These are phyloP conservation scores for Megathymus violae DNA, from an alignment of 1,140 invertebrate species.

Conservation along the genomic window DNA sequence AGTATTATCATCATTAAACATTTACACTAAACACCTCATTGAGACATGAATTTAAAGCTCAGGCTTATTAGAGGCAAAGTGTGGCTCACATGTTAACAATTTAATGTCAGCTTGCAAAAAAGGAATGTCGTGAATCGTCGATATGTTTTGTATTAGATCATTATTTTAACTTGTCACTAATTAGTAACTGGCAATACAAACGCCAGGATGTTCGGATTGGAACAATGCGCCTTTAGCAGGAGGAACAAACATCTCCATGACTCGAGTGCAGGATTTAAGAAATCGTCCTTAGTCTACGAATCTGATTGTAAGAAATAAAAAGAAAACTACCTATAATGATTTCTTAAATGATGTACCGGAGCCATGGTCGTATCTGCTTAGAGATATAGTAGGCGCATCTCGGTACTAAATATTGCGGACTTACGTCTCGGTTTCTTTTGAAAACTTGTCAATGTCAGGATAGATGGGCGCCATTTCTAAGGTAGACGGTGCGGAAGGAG, in stretches of 20 bases:
- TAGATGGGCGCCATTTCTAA: conserved; percentile 93
- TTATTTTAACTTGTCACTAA: conserved; percentile 33
- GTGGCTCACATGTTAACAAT: conserved; percentile 36
- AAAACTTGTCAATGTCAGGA: conserved; percentile 89
- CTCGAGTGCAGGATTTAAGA: conserved; percentile 49
- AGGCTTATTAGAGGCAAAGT: conserved; percentile 38
- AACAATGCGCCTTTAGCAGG: conserved; percentile 29
- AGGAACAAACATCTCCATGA: conserved; percentile 42
- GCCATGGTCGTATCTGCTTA: conserved; percentile 27
- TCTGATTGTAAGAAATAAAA: conserved; percentile 24
- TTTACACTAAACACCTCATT: conserved; percentile 21
- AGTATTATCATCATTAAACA: conserved; percentile 10
- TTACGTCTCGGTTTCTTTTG: conserved; percentile 93
- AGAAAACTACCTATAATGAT: conserved; percentile 19
- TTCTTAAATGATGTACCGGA: conserved; percentile 47
- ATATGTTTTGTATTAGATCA: conserved; percentile 29
- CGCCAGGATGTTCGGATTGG: conserved; percentile 9
- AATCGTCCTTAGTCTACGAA: conserved; percentile 18
- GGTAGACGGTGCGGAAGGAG: conserved; percentile 92
- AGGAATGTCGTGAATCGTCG: conserved; percentile 53
- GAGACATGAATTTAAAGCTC: conserved; percentile 38
- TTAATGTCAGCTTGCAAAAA: conserved; percentile 36
- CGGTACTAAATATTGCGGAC: conserved; percentile 23
- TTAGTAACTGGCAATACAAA: conserved; percentile 28
- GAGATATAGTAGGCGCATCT: conserved; percentile 36